Percentiles rank a stretch among this genome's conserved stretches.
phyloP scores from a whole-genome alignment of 2,888 invertebrate species.

The Drosophila rellima region DNA sequence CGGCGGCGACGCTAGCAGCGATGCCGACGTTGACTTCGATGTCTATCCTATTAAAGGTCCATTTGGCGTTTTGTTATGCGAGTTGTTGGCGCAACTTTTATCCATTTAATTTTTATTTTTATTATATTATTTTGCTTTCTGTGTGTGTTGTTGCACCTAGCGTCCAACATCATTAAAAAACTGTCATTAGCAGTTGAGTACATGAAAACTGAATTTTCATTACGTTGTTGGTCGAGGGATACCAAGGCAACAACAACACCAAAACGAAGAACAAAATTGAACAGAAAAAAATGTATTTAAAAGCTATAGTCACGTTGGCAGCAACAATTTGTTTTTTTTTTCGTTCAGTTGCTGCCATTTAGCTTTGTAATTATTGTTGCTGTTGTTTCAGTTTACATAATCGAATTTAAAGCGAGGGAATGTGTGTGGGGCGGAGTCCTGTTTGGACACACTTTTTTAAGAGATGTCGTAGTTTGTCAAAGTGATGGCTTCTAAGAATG shows the following conservation, averaged over 20 bases:
- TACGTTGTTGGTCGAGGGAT: constrained; percentile 54
- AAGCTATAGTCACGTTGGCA: constrained; percentile 60
- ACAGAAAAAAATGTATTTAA: constrained; percentile 41
- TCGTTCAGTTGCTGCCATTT: constrained; percentile 29
- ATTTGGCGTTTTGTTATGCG: constrained; percentile 75
- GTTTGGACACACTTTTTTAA: constrained; percentile 57
- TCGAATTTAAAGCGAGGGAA: constrained; percentile 67
- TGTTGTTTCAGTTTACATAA: constrained; percentile 59
- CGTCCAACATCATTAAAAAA: constrained; percentile 79
- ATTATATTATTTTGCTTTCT: constrained; percentile 14
- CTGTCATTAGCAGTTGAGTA: constrained; percentile 81
- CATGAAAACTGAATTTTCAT: constrained; percentile 81
- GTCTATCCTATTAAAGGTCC: constrained; percentile 81
- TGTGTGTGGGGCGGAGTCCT: constrained; percentile 20
- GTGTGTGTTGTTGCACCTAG: constrained; percentile 36
- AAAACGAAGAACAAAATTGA: constrained; percentile 35
- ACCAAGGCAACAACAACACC: constrained; percentile 17
- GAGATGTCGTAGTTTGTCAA: constrained; percentile 58
- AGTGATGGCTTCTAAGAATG: constrained; percentile 31
- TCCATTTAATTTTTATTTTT: constrained; percentile 72
- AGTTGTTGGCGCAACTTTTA: constrained; percentile 74
- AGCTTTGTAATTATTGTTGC: constrained; percentile 58
- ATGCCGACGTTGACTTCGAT: constrained; percentile 44
- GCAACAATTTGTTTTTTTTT: constrained; percentile 45
- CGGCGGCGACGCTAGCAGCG: constrained; percentile 20